A percentile compares a stretch with the other conserved stretches of the same genome.
Conservation (phyloP, 64 coral and sea anemone species). For the Montipora efflorescens region DNA sequence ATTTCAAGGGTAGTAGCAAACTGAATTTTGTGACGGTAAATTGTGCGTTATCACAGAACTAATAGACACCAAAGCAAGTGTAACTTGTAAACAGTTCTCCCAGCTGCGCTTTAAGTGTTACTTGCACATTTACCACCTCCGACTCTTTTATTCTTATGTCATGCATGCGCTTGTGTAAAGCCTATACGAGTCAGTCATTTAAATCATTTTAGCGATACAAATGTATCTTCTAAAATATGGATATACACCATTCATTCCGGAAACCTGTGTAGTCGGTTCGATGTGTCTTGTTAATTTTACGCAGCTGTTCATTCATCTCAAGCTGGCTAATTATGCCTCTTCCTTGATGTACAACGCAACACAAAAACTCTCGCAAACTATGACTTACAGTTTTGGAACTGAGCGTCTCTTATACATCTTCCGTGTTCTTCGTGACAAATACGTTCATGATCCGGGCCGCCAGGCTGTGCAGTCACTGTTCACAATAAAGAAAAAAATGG, state of each 20-base stretch:
- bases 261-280: slow-evolving; percentile 2
- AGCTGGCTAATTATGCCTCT: neutral
- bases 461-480: slow-evolving; percentile 7
- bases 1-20: neutral
- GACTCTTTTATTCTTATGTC: neutral
- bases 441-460: neutral
- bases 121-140: neutral
- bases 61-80: slow-evolving; percentile 7
- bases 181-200: neutral
- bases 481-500: neutral
- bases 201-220: neutral
- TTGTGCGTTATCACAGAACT: neutral
- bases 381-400: slow-evolving; percentile 43
- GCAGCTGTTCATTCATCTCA: slow-evolving; percentile 5
- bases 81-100: neutral
- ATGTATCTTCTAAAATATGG: neutral
- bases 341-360: neutral
- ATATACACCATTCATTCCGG: neutral
- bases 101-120: neutral
- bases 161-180: neutral
- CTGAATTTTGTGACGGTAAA: neutral
- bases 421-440: slow-evolving; percentile 15
- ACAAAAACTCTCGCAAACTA: neutral
- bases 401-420: slow-evolving; percentile 13
- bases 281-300: slow-evolving; percentile 1